A percentile compares a stretch with the other conserved stretches of the same genome.
phyloP scores from a whole-genome alignment of 2,113 vertebrate genomes.

The Nannospalax galili region DNA sequence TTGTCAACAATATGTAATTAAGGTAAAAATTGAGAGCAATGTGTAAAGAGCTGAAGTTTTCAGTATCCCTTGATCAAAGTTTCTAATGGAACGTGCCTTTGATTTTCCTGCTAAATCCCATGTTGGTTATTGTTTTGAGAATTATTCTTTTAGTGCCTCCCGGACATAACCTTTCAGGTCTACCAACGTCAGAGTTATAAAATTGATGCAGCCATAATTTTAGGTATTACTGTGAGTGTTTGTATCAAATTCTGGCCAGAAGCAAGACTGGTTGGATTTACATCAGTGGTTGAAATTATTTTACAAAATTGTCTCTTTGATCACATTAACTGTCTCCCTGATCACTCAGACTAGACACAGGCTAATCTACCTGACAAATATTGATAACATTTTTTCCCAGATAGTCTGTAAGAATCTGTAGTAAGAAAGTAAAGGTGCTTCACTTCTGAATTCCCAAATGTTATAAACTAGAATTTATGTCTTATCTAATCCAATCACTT shows the following conservation, averaged over 20 bases:
- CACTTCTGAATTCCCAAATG: conserved; percentile 3
- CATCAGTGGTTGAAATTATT: background rate
- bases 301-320: background rate
- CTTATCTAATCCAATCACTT: conserved; percentile 13
- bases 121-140: background rate
- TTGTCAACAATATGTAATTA: background rate
- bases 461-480: conserved; percentile 21
- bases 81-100: background rate
- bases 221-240: background rate
- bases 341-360: background rate
- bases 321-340: background rate
- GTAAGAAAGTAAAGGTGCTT: conserved; percentile 8
- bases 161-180: background rate
- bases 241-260: background rate
- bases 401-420: background rate
- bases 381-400: background rate
- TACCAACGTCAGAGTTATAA: background rate
- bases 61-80: background rate
- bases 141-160: background rate
- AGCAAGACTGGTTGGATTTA: background rate
- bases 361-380: background rate
- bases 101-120: background rate
- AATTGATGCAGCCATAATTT: background rate
- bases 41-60: background rate
- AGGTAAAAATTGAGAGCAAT: background rate